These are phyloP conservation scores for Poecilia velifera DNA, from an alignment of 2,797 vertebrate species.

Conservation along the genomic window DNA sequence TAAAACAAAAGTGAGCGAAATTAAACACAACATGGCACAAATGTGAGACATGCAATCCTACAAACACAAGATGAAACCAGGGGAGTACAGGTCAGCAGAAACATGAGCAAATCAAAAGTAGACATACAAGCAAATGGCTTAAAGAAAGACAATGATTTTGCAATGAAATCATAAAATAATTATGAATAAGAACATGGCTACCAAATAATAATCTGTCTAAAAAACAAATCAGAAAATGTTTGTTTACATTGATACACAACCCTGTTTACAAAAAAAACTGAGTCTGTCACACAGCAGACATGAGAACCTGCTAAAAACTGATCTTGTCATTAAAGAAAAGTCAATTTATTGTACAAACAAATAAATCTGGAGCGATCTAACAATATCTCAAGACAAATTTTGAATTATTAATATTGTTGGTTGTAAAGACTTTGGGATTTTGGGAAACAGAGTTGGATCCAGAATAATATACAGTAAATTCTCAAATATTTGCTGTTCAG, in stretches of 20 bases:
- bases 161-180: slow-evolving; percentile 24
- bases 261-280: slow-evolving; percentile 9
- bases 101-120: slow-evolving; percentile 8
- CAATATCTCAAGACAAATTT: background rate
- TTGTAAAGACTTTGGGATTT: background rate
- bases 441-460: slow-evolving; percentile 16
- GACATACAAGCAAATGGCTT: slow-evolving; percentile 29
- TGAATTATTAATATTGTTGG: too few relatives aligned
- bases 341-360: background rate
- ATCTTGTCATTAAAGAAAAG: background rate
- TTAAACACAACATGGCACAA: slow-evolving; percentile 35
- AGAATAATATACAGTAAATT: slow-evolving; percentile 39
- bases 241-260: slow-evolving; percentile 16
- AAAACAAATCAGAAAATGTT: slow-evolving; percentile 9
- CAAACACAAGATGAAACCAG: slow-evolving; percentile 44
- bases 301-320: background rate
- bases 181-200: slow-evolving; percentile 36
- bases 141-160: slow-evolving; percentile 19
- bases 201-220: slow-evolving; percentile 27
- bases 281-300: background rate
- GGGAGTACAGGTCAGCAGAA: slow-evolving; percentile 32
- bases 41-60: slow-evolving; percentile 45
- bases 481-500: slow-evolving; percentile 34
- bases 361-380: background rate
- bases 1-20: slow-evolving; percentile 39